phyloP scores from a whole-genome alignment of 2,113 vertebrate genomes.

The Phalacrocorax pelagicus region DNA sequence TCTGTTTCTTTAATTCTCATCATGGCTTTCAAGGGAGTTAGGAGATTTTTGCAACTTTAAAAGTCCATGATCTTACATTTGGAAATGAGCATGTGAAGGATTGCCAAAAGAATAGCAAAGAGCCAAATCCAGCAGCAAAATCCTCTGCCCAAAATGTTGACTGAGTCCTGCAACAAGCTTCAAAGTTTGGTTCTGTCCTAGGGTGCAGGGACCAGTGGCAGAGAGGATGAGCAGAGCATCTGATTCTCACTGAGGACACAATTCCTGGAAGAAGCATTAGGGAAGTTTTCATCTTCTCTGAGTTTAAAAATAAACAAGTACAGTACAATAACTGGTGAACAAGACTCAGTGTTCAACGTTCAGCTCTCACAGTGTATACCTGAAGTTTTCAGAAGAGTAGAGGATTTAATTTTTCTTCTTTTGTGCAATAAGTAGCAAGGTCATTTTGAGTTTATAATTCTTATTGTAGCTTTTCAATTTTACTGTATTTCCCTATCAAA shows the following conservation, averaged over 20 bases:
- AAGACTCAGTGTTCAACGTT: background rate
- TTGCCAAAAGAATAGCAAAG: background rate
- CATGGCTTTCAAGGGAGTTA: background rate
- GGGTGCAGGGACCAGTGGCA: background rate
- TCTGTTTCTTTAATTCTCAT: background rate
- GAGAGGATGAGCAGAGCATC: background rate
- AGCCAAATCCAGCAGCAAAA: background rate
- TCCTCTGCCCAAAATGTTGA: background rate
- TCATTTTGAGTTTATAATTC: background rate
- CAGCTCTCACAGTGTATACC: background rate
- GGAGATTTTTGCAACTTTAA: background rate
- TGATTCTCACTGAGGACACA: background rate
- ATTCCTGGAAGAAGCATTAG: background rate
- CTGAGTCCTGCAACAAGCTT: background rate
- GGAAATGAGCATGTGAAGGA: background rate
- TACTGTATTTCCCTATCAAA: background rate
- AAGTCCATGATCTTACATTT: conserved; percentile 1
- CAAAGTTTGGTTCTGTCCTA: background rate
- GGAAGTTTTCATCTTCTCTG: background rate
- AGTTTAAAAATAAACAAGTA: background rate
- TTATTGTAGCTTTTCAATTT: background rate
- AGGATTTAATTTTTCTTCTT: background rate
- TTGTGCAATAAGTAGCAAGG: background rate
- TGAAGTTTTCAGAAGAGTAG: background rate
- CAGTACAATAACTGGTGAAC: background rate